Conservation (phyloP, 2,113 vertebrate species). For the Salvelinus alpinus region DNA sequence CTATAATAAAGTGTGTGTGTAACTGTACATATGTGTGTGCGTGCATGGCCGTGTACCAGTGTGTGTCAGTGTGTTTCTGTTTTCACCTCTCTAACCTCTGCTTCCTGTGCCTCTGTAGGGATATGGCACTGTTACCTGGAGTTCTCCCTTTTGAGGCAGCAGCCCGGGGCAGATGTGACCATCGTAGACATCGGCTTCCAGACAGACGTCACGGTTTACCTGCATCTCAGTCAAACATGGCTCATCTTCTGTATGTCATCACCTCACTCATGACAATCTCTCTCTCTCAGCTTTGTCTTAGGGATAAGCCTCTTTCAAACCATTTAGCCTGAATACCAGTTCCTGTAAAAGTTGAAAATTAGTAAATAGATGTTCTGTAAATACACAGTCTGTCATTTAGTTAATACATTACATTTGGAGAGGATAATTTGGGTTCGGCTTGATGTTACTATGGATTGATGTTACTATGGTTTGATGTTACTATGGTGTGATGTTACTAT, state of each 20-base stretch:
- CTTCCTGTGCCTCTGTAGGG: slow-evolving; percentile 58
- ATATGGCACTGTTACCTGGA: slow-evolving; percentile 84
- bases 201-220: slow-evolving; percentile 81
- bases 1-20: neutral
- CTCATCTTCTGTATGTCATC: slow-evolving; percentile 77
- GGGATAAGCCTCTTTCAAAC: no score
- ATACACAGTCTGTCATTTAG: no score
- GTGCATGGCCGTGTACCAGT: neutral
- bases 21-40: neutral
- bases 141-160: slow-evolving; percentile 70
- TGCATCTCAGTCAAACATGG: slow-evolving; percentile 88
- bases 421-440: no score
- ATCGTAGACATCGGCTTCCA: slow-evolving; percentile 84
- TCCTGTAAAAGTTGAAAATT: no score
- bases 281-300: neutral
- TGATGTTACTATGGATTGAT: no score
- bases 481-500: no score
- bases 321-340: no score
- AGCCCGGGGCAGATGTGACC: slow-evolving; percentile 74
- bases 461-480: no score
- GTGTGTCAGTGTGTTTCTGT: neutral
- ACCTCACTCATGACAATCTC: neutral
- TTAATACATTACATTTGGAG: no score
- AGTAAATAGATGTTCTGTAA: no score
- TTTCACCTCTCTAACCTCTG: neutral